Percentiles rank a stretch among this genome's conserved stretches.
Conservation (phyloP, 35 echinoderm and acorn worm genomes). For the Chiridota heheva region DNA sequence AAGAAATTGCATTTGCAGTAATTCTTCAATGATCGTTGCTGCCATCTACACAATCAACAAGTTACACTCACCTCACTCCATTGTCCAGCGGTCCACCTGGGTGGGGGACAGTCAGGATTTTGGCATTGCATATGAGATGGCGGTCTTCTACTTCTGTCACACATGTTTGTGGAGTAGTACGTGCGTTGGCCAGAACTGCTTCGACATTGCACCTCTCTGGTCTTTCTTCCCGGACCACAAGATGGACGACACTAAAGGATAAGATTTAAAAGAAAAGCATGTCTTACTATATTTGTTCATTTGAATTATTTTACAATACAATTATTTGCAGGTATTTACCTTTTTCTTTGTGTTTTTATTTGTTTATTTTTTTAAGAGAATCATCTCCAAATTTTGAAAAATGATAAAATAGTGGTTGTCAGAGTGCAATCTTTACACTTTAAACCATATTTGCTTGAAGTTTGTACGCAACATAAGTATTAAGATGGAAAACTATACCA, state of each 20-base stretch:
- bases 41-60: too few species aligned
- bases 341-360: background rate
- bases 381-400: background rate
- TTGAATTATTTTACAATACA: background rate
- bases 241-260: constrained; percentile 69
- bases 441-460: too few species aligned
- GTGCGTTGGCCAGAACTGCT: constrained; percentile 43
- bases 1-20: background rate
- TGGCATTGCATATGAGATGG: constrained; percentile 52
- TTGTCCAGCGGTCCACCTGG: constrained; percentile 68
- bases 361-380: background rate
- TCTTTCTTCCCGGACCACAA: constrained; percentile 76
- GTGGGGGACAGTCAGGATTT: constrained; percentile 68
- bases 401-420: too few species aligned
- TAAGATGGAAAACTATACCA: background rate
- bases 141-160: constrained; percentile 58
- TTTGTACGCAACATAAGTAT: too few species aligned
- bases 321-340: background rate
- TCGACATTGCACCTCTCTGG: constrained; percentile 71
- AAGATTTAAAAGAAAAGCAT: background rate
- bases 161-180: constrained; percentile 55
- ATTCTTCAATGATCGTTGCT: background rate
- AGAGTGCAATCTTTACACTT: too few species aligned
- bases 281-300: background rate
- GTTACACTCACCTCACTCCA: constrained; percentile 88